Evolutionary conservation across 2,113 vertebrate species (phyloP).

Genomic region (Chloebia gouldiae): DNA sequence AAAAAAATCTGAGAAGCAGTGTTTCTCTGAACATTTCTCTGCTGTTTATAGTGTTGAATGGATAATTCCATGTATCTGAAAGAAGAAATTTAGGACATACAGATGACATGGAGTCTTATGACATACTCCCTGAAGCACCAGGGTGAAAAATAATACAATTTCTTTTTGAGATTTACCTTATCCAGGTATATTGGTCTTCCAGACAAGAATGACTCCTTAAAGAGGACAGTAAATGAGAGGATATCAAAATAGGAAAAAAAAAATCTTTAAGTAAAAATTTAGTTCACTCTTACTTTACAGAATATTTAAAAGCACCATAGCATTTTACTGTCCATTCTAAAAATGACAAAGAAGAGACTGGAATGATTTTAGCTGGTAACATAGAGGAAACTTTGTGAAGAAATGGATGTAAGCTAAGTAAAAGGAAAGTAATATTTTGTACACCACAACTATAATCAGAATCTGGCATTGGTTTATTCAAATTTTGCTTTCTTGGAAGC

Average conservation of each 20-base stretch:
- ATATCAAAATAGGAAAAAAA: constrained; percentile 35
- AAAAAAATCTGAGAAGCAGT: not conserved
- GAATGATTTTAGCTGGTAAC: constrained; percentile 36
- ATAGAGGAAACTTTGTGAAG: constrained; percentile 31
- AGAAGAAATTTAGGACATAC: not conserved
- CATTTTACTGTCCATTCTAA: constrained; percentile 57
- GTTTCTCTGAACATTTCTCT: not conserved
- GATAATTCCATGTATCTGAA: not conserved
- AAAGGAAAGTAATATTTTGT: constrained; percentile 18
- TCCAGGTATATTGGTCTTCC: not conserved
- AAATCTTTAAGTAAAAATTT: constrained; percentile 72
- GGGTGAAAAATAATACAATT: not conserved
- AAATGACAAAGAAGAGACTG: constrained; percentile 37
- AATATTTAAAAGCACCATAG: constrained; percentile 73
- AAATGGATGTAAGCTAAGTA: constrained; percentile 1
- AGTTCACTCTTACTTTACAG: constrained; percentile 73
- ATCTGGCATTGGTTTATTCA: constrained; percentile 66
- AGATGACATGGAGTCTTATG: not conserved
- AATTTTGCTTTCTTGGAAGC: constrained; percentile 56
- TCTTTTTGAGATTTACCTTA: not conserved
- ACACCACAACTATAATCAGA: constrained; percentile 63
- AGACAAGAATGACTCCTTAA: not conserved
- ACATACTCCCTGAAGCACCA: not conserved
- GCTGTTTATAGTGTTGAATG: not conserved
- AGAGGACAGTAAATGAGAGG: not conserved